A percentile compares a stretch with the other conserved stretches of the same genome.
Evolutionary conservation across 64 coral and sea anemone species (phyloP).

Genomic region (Pocillopora verrucosa): DNA sequence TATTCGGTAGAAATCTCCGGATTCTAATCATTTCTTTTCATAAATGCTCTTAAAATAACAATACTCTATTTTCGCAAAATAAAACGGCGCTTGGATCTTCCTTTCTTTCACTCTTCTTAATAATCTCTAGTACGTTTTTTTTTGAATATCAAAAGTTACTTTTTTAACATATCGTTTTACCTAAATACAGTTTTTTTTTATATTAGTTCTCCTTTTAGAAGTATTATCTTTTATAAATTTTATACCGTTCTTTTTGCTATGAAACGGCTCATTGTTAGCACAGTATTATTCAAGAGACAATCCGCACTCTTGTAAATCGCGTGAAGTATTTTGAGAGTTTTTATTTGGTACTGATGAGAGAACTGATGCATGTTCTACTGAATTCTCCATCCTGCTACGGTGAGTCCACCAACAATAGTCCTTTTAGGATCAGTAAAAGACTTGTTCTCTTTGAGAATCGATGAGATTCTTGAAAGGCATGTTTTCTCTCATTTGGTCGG

Average conservation of each 20-base stretch:
- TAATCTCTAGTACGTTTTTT: not conserved
- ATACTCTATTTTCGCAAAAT: slow-evolving; percentile 36
- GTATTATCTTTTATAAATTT: not conserved
- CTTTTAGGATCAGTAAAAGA: slow-evolving; percentile 65
- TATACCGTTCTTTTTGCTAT: not conserved
- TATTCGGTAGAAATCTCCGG: not conserved
- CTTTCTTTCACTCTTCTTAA: not conserved
- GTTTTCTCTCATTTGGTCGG: slow-evolving; percentile 66
- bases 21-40: slow-evolving; percentile 5
- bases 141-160: slow-evolving; percentile 59
- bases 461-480: slow-evolving; percentile 87
- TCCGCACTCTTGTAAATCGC: not conserved
- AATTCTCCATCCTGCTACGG: not conserved
- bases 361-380: not conserved
- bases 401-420: no score
- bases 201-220: slow-evolving; percentile 28
- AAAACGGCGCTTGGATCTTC: not conserved
- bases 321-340: not conserved
- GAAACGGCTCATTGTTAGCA: not conserved
- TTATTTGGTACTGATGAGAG: not conserved
- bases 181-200: slow-evolving; percentile 27
- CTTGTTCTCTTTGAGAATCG: slow-evolving; percentile 71
- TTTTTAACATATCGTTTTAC: slow-evolving; percentile 9
- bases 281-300: not conserved
- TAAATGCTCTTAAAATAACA: slow-evolving; percentile 26